Conservation (phyloP, 1,140 invertebrate species). For the Drosophila busckii region DNA sequence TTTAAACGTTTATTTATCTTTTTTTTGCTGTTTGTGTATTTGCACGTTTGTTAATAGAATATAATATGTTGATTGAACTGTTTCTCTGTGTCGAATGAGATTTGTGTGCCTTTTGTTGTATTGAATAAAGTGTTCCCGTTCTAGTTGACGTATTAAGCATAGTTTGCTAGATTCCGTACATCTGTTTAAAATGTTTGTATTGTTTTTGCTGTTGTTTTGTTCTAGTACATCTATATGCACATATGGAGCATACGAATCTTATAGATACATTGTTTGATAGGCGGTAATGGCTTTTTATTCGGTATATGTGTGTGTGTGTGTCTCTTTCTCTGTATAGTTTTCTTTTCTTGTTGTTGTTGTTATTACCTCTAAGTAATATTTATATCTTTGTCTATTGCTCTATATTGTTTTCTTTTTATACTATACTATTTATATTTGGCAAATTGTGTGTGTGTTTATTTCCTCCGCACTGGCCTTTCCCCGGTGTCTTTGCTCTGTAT, state of each 20-base stretch:
- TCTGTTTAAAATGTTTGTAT: slow-evolving; percentile 19
- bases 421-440: slow-evolving; percentile 7
- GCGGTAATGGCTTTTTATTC: slow-evolving; percentile 1
- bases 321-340: neutral
- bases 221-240: neutral
- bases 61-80: slow-evolving; percentile 37
- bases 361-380: neutral
- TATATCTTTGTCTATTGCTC: neutral
- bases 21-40: slow-evolving; percentile 11
- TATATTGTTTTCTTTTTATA: neutral
- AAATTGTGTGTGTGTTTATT: too few species aligned
- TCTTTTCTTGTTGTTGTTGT: neutral
- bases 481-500: neutral
- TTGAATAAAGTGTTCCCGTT: slow-evolving; percentile 29
- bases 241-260: neutral
- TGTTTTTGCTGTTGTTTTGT: slow-evolving; percentile 5
- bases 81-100: slow-evolving; percentile 45
- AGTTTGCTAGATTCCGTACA: slow-evolving; percentile 51
- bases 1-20: too few species aligned
- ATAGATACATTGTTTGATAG: neutral
- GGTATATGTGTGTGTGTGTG: neutral
- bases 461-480: too few species aligned
- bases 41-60: slow-evolving; percentile 12
- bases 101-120: slow-evolving; percentile 23
- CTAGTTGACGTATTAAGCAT: slow-evolving; percentile 43